Conservation (phyloP, 2,888 invertebrate species). For the Carabus problematicus region DNA sequence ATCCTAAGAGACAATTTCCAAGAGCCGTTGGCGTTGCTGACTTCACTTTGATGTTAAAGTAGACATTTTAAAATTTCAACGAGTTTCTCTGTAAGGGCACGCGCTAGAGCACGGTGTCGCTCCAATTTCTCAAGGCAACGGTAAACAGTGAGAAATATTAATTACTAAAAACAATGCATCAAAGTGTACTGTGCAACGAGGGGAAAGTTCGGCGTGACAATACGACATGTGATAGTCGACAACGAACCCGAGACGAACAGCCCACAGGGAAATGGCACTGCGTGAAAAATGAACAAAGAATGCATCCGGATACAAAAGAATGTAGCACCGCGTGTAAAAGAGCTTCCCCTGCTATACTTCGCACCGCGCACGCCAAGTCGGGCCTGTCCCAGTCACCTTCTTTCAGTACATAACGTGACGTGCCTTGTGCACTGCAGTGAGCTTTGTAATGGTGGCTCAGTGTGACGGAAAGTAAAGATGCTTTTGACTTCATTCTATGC, state of each 20-base stretch:
- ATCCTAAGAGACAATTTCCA: too few species aligned
- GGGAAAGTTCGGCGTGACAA: constrained; percentile 1
- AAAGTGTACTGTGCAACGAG: constrained; percentile 11
- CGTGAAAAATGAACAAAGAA: constrained; percentile 17
- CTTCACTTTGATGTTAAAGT: constrained; percentile 15
- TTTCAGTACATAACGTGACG: too few species aligned
- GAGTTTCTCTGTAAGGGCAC: background rate
- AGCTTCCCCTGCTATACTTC: too few species aligned
- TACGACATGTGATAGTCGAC: constrained; percentile 1
- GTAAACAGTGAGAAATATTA: constrained; percentile 33
- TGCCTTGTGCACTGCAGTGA: too few species aligned
- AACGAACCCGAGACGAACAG: background rate
- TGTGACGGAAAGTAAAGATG: too few species aligned
- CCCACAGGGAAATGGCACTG: constrained; percentile 6
- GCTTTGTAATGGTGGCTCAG: too few species aligned
- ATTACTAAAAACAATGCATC: constrained; percentile 35
- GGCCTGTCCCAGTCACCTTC: too few species aligned
- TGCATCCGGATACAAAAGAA: constrained; percentile 2
- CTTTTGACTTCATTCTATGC: too few species aligned
- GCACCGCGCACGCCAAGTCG: too few species aligned
- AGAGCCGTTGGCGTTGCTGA: too few species aligned
- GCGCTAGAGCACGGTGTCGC: too few species aligned
- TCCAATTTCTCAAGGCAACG: background rate
- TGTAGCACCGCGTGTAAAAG: too few species aligned
- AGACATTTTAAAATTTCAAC: constrained; percentile 7